Evolutionary conservation across 2,113 vertebrate genomes (phyloP), one percentile per base, ranked within the genome.

Genomic region (Pyrgilauda ruficollis): DNA sequence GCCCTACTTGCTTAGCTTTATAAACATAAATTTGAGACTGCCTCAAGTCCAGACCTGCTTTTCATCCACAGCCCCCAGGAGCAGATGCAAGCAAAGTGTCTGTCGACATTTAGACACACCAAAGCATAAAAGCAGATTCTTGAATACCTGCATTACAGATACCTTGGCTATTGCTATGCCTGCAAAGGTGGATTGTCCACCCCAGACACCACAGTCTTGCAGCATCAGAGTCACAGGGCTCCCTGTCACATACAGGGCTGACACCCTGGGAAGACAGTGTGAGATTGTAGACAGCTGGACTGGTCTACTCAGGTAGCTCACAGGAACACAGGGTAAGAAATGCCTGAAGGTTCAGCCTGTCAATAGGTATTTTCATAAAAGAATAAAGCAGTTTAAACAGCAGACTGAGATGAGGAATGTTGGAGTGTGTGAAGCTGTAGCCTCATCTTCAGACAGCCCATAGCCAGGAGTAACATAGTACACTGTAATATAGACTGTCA

Each of bases 201-300:
- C 67, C 58, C 9, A 8, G 46, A 44, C 13, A 31, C 18, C 21
- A 35, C 18, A 24, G 8, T 7, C n/a, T 55, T 74, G 15, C 22
- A 56, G 50, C 24, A 47, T 10, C 11, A 53, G 31, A 5, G 28
- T 56, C 21, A 46, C 20, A 19, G 76, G 33, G 9, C 23, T 66
- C 14, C 27, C 58, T 27, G 30, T 33, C 41, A 26, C 15, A 21
- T 2, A 17, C 8, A 46, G 26, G 18, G 7, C 26, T 82, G 41
- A 24, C 46, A 49, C 5, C 28, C 8, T 27, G 35, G 49, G 58
- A 49, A 55, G 33, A 7, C 22, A 49, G 21, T 0, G 1, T 2
- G 10, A 22, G 50, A 16, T 5, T 69, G 44, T 41, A 52, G 15
- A 39, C 43, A 63, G 2, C 17, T 8, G 39, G 23, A 33, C 15